Percentiles rank a stretch among this genome's conserved stretches.
Conservation (phyloP, 2,888 invertebrate species). For the Leptarthrus brevirostris region DNA sequence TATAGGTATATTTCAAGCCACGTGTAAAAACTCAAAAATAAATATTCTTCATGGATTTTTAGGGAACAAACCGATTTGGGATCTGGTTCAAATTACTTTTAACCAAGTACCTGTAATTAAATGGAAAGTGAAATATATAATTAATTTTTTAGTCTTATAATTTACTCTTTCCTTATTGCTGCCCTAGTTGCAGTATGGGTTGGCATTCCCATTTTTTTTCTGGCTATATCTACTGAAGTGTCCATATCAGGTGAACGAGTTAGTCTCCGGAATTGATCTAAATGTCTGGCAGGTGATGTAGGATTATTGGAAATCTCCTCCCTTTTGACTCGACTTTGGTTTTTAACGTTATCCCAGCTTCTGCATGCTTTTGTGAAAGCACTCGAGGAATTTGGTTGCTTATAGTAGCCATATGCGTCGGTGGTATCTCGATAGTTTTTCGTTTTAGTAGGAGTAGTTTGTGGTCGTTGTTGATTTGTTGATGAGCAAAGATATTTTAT, state of each 20-base stretch:
- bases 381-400: background rate
- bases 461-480: constrained; percentile 16
- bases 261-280: background rate
- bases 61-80: background rate
- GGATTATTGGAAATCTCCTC: background rate
- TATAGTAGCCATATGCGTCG: background rate
- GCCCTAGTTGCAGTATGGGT: background rate
- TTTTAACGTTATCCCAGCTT: no score
- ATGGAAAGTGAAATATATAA: background rate
- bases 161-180: background rate
- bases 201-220: background rate
- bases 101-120: background rate
- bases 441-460: constrained; percentile 1
- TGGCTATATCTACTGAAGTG: background rate
- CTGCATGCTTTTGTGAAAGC: no score
- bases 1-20: no score
- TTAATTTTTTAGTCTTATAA: no score
- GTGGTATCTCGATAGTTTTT: background rate
- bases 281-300: no score
- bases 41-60: background rate
- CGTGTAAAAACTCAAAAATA: background rate
- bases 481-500: constrained; percentile 43
- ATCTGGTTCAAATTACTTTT: background rate
- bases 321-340: background rate
- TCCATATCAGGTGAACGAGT: background rate